These are phyloP conservation scores for Diplodus sargus DNA, from an alignment of 2,797 vertebrate species.

Conservation along the genomic window DNA sequence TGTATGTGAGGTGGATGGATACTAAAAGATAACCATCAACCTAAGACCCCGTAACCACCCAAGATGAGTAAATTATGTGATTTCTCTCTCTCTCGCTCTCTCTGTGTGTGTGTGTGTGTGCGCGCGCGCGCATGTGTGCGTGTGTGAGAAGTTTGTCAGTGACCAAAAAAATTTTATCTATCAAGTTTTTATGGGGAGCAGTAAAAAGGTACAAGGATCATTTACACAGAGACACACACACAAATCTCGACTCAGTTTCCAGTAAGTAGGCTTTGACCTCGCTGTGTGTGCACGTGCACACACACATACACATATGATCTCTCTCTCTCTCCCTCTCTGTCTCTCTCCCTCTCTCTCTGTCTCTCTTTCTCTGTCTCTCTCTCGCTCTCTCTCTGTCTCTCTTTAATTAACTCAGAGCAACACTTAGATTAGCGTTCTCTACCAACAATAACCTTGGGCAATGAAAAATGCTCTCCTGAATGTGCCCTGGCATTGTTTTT, in stretches of 20 bases:
- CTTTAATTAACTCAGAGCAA: conserved; percentile 43
- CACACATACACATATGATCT: not conserved
- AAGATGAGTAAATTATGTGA: not conserved
- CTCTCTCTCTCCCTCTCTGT: not conserved
- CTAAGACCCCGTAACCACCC: conserved; percentile 16
- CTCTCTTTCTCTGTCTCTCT: not conserved
- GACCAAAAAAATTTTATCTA: conserved; percentile 33
- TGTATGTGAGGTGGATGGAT: not conserved
- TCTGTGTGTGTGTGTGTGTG: not conserved
- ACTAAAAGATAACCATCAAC: conserved; percentile 8
- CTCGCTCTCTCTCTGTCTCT: not conserved
- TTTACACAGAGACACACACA: conserved; percentile 16
- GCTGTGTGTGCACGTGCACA: too few relatives aligned
- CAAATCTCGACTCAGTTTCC: not conserved
- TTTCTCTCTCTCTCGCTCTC: too few relatives aligned
- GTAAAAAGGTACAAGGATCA: conserved; percentile 80
- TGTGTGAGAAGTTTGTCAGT: conserved; percentile 40
- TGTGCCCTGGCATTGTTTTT: not conserved
- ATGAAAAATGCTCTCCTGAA: not conserved
- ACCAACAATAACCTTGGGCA: conserved; percentile 15
- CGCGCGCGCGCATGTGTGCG: conserved; percentile 1
- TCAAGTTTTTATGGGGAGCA: conserved; percentile 64
- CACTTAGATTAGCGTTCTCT: not conserved
- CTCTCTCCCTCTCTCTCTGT: not conserved
- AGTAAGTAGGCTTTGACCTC: not conserved